These are phyloP conservation scores for Eupithecia subfuscata DNA, from an alignment of 2,888 invertebrate species.

Conservation along the genomic window DNA sequence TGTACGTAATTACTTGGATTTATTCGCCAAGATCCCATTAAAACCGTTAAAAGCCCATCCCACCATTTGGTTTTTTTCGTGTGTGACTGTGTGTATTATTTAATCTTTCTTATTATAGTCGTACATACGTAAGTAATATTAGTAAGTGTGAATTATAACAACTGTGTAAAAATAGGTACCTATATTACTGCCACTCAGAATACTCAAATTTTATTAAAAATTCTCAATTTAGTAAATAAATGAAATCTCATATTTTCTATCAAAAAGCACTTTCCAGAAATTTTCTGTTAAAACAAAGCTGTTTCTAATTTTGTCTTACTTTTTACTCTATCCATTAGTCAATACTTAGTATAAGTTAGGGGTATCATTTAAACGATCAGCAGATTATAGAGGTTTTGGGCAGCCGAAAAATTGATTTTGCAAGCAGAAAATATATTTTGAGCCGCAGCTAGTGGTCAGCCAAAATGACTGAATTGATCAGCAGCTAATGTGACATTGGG, in stretches of 20 bases:
- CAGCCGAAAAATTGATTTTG: no score
- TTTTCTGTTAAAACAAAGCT: constrained; percentile 20
- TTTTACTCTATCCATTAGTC: constrained; percentile 28
- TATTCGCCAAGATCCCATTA: constrained; percentile 21
- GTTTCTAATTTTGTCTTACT: constrained; percentile 12
- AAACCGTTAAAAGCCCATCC: constrained; percentile 44
- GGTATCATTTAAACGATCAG: no score
- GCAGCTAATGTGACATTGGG: no score
- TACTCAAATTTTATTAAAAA: constrained; percentile 28
- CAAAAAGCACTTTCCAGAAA: not conserved
- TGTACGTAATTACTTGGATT: not conserved
- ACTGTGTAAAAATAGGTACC: constrained; percentile 42
- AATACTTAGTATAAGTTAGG: constrained; percentile 39
- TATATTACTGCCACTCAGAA: constrained; percentile 28
- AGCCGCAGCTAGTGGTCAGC: no score
- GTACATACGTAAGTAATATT: constrained; percentile 9
- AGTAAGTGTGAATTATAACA: constrained; percentile 20
- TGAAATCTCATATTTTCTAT: not conserved
- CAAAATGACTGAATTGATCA: no score
- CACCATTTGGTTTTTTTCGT: constrained; percentile 47
- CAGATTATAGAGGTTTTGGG: no score
- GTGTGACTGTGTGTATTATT: constrained; percentile 41
- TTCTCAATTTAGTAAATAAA: not conserved
- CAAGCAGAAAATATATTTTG: no score
- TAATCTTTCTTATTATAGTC: constrained; percentile 54